Percentiles rank a stretch among this genome's conserved stretches.
phyloP scores from a whole-genome alignment of 2,888 invertebrate species.

The Odontocolon sp. region DNA sequence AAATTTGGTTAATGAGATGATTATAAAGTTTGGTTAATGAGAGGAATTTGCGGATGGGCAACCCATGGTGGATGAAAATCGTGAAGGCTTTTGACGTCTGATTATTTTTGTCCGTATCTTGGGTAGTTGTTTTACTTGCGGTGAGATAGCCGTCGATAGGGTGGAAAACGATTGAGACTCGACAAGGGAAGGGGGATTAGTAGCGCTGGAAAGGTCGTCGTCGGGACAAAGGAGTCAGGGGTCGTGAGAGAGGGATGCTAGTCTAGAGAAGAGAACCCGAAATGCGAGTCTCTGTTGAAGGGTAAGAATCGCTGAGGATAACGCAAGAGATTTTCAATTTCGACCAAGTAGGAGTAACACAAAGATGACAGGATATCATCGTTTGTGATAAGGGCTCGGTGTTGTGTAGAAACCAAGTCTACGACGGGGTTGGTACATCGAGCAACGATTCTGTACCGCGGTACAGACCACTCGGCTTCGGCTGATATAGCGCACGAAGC shows the following conservation, averaged over 20 bases:
- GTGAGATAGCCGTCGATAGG: slow-evolving; percentile 24
- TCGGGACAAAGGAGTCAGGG: slow-evolving; percentile 26
- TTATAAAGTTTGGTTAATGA: background rate
- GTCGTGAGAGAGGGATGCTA: background rate
- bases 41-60: background rate
- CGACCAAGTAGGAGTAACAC: slow-evolving; percentile 73
- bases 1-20: background rate
- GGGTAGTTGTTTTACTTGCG: background rate
- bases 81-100: slow-evolving; percentile 28
- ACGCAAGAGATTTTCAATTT: slow-evolving; percentile 73
- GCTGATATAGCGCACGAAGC: slow-evolving; percentile 41
- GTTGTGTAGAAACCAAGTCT: slow-evolving; percentile 40
- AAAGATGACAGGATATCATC: slow-evolving; percentile 76
- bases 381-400: slow-evolving; percentile 65
- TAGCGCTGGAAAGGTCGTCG: slow-evolving; percentile 13
- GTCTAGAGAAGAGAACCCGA: slow-evolving; percentile 3
- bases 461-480: background rate
- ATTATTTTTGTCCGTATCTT: slow-evolving; percentile 47
- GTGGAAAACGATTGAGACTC: slow-evolving; percentile 22
- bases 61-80: background rate
- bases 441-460: no score
- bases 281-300: slow-evolving; percentile 6
- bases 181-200: slow-evolving; percentile 19
- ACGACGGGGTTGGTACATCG: no score
- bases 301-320: slow-evolving; percentile 59